Evolutionary conservation across 92 coral and sea anemone genomes (phyloP).

Genomic region (Parazoanthus swiftii): DNA sequence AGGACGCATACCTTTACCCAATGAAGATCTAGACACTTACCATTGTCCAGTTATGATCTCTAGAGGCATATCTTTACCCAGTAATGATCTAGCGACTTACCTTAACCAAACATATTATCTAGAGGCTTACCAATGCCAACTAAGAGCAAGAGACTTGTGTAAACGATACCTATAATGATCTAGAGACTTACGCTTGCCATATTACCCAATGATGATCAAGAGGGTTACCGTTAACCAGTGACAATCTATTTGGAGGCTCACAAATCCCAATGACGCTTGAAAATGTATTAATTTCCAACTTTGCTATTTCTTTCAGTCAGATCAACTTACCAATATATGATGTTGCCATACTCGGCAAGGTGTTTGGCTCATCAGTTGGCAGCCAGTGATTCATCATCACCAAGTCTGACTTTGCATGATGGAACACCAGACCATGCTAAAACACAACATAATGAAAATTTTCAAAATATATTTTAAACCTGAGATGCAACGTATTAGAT

Average conservation of each 20-base stretch:
- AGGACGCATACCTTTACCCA: neutral
- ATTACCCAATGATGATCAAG: neutral
- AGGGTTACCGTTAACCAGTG: neutral
- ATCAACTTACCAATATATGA: conserved; percentile 65
- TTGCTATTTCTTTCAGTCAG: too few relatives aligned
- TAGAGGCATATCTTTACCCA: neutral
- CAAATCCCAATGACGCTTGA: neutral
- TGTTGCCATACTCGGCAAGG: conserved; percentile 78
- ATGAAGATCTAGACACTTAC: neutral
- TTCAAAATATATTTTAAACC: too few relatives aligned
- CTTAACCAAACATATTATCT: neutral
- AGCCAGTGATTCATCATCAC: conserved; percentile 80
- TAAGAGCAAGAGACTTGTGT: neutral
- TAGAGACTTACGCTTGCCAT: neutral
- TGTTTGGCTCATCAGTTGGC: conserved; percentile 72
- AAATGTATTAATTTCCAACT: too few relatives aligned
- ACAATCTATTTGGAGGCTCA: too few relatives aligned
- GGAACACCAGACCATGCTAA: conserved; percentile 80
- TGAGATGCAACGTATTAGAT: too few relatives aligned
- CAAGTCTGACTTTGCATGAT: conserved; percentile 72
- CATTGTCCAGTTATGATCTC: too few relatives aligned
- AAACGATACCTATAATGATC: neutral
- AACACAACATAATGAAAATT: neutral
- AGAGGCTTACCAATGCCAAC: neutral
- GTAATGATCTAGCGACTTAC: neutral